Evolutionary conservation across 1,140 invertebrate species (phyloP).

Genomic region (Neuroterus valhalla): DNA sequence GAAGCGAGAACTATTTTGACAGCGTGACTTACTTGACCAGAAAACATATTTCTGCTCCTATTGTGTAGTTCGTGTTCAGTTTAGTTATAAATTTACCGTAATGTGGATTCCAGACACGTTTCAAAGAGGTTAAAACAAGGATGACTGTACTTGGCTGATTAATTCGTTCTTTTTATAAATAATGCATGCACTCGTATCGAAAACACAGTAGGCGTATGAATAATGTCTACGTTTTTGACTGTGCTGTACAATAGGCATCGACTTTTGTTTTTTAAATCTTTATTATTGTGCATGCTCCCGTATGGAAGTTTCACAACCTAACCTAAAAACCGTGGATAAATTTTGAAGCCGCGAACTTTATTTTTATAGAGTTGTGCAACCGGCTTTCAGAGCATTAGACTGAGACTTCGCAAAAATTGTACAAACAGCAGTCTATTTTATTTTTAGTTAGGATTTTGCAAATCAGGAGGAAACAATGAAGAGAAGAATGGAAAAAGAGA

Average conservation of each 20-base stretch:
- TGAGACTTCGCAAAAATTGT: too few species aligned
- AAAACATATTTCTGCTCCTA: neutral
- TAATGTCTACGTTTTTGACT: neutral
- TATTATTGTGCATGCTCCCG: neutral
- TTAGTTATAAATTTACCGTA: too few species aligned
- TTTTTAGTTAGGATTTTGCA: conserved; percentile 1
- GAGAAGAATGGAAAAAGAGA: conserved; percentile 51
- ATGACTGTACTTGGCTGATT: neutral
- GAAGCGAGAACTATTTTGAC: neutral
- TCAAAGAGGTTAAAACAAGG: neutral
- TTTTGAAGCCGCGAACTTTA: neutral
- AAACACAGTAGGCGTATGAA: neutral
- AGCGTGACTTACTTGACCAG: neutral
- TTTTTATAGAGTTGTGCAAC: neutral
- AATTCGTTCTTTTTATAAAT: neutral
- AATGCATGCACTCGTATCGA: neutral
- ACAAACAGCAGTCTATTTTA: neutral
- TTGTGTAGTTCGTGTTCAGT: too few species aligned
- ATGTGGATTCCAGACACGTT: too few species aligned
- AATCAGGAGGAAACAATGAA: conserved; percentile 44
- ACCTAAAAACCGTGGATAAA: neutral
- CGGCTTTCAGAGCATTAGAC: neutral
- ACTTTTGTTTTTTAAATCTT: conserved; percentile 10
- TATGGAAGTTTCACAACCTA: neutral
- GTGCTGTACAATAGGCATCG: conserved; percentile 6